Base-by-base conservation (phyloP, 2,797 vertebrate species). In the Fratercula arctica region DNA sequence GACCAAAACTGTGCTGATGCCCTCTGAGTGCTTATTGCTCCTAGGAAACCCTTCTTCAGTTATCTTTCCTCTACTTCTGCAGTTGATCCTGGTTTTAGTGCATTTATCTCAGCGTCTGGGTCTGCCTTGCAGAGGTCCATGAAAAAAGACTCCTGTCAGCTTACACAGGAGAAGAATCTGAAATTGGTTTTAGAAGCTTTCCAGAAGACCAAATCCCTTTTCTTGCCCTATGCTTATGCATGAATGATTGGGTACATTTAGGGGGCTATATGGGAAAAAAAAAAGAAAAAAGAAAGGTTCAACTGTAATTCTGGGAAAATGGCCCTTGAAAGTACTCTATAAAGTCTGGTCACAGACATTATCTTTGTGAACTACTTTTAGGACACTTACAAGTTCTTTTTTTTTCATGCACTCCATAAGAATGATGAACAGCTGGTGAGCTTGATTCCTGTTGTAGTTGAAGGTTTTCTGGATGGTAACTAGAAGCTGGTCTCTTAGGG, bases 401-500 rank as follows among this genome's bases (percentile, higher is more conserved):
- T 99, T 99, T 96, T 99, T 99, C 99, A 99, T 99, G 97, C 99
- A 99, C 95, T 99, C 99, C 98, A 99, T 99, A 35, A 99, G 98
- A 97, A 99, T 98, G n/a, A 99, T 89, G 21, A 99, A 98, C 84
- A 99, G 98, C 96, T 99, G 99, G 87, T 99, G 99, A 0, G 99
- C 99, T 79, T 99, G 99, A 68, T 97, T 98, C 97, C 99, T 99
- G 97, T 95, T 99, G 97, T 99, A 99, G 94, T 99, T 99, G 95
- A 99, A 99, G 12, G 99, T 99, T 98, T 99, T 99, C 98, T 99
- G 99, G 95, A 99, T 99, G 57, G 99, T 99, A 75, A 99, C 99
- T 60, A 99, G 97, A 70, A 99, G 99, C 85, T 99, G 99, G 95
- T 99, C 99, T 97, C 98, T 98, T 90, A 99, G 99, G 17, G 99